A percentile compares a stretch with the other conserved stretches of the same genome.
These are phyloP conservation scores for Tricholaema leucomelas DNA, from an alignment of 2,113 vertebrate species.

Conservation along the genomic window DNA sequence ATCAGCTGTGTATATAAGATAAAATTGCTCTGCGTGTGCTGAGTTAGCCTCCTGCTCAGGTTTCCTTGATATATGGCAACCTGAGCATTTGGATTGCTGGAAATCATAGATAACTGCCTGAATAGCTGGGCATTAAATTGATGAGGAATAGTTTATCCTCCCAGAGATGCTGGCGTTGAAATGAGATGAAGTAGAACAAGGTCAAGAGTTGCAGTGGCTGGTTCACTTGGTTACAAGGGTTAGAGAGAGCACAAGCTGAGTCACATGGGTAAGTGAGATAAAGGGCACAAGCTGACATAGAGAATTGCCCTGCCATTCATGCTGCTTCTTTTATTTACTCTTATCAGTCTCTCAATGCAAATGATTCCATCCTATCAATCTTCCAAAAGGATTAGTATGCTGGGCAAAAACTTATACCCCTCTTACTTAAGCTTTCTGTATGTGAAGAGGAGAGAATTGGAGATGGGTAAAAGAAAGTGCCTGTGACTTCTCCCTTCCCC, in stretches of 20 bases:
- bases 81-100: not conserved
- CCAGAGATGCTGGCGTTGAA: not conserved
- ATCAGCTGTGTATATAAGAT: not conserved
- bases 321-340: not conserved
- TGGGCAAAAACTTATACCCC: not conserved
- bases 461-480: not conserved
- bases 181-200: not conserved
- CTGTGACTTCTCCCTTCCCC: rapidly evolving
- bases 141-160: not conserved
- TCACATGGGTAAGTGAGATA: not conserved
- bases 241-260: not conserved
- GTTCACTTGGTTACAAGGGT: not conserved
- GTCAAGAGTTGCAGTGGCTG: not conserved
- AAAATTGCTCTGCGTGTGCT: not conserved
- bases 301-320: not conserved
- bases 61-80: not conserved
- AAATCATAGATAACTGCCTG: not conserved
- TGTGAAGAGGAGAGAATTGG: not conserved
- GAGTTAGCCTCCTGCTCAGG: not conserved
- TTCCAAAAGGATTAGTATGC: not conserved
- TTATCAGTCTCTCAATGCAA: not conserved
- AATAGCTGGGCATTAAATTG: not conserved
- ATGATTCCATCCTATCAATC: not conserved
- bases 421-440: not conserved
- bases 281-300: not conserved